phyloP scores from a whole-genome alignment of 2,888 invertebrate genomes.

The Choristoneura rosaceana region DNA sequence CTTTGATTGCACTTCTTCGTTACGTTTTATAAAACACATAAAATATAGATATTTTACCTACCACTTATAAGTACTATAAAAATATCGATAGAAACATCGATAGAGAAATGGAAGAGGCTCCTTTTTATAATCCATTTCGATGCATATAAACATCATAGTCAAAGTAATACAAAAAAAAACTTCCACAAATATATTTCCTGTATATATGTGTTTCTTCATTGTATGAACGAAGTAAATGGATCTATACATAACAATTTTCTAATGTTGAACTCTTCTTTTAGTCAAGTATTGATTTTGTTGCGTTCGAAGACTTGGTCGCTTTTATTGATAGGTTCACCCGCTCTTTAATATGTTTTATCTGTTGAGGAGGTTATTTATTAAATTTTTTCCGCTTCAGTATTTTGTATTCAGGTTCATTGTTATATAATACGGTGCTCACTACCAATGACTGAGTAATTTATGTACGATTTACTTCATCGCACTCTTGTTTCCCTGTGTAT shows the following conservation, averaged over 20 bases:
- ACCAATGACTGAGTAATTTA: background rate
- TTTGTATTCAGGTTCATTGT: background rate
- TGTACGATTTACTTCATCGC: background rate
- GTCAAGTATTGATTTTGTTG: slow-evolving; percentile 19
- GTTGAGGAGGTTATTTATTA: slow-evolving; percentile 3
- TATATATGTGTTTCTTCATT: slow-evolving; percentile 1
- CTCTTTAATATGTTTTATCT: background rate
- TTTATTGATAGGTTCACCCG: slow-evolving; percentile 10
- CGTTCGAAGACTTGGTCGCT: slow-evolving; percentile 3
- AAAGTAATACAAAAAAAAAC: background rate
- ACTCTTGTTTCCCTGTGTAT: background rate
- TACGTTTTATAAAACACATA: too few relatives aligned
- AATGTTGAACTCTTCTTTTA: background rate
- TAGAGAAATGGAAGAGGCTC: too few relatives aligned
- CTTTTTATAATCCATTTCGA: too few relatives aligned
- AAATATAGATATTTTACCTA: too few relatives aligned
- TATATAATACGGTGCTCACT: background rate
- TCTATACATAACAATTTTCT: background rate
- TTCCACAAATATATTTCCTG: background rate
- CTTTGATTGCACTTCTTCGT: too few relatives aligned
- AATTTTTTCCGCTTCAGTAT: background rate
- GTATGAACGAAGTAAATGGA: background rate
- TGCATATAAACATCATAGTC: too few relatives aligned
- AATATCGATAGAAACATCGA: too few relatives aligned
- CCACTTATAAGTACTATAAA: background rate